Evolutionary conservation across 2,888 invertebrate genomes (phyloP).

Genomic region (Drosophila nr. fundita): DNA sequence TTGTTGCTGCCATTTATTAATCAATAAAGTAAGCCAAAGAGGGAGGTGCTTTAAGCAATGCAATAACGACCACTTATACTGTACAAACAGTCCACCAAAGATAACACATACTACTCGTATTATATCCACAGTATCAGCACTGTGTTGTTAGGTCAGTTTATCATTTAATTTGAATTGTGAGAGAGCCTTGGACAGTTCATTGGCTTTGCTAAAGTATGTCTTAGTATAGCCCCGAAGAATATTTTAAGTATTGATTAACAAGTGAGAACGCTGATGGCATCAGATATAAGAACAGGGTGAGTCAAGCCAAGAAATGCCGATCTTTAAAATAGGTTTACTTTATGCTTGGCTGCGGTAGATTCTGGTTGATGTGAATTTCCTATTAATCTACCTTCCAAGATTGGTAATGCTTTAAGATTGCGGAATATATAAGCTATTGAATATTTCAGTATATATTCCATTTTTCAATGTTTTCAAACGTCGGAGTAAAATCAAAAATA

Average conservation of each 20-base stretch:
- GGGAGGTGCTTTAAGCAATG: conserved; percentile 13
- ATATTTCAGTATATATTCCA: background rate
- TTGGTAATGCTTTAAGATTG: background rate
- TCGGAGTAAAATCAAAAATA: background rate
- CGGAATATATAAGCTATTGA: background rate
- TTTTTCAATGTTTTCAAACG: too few species aligned
- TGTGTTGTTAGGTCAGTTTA: conserved; percentile 22
- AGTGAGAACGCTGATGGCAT: background rate
- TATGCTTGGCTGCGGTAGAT: background rate
- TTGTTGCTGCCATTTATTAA: conserved; percentile 25
- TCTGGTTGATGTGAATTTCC: background rate
- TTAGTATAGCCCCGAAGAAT: conserved; percentile 9
- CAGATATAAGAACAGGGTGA: background rate
- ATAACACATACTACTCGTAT: conserved; percentile 8
- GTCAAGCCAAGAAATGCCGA: background rate
- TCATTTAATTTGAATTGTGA: conserved; percentile 16
- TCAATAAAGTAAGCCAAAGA: conserved; percentile 29
- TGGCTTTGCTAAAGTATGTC: conserved; percentile 23
- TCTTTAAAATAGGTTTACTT: background rate
- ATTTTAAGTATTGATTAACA: conserved; percentile 13
- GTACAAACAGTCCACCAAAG: conserved; percentile 1
- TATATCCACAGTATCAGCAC: background rate
- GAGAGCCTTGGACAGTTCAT: conserved; percentile 39
- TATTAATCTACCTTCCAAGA: background rate
- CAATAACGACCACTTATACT: conserved; percentile 4